Percentiles rank a stretch among this genome's conserved stretches.
phyloP scores from a whole-genome alignment of 2,113 vertebrate genomes.

The Barbus barbus region DNA sequence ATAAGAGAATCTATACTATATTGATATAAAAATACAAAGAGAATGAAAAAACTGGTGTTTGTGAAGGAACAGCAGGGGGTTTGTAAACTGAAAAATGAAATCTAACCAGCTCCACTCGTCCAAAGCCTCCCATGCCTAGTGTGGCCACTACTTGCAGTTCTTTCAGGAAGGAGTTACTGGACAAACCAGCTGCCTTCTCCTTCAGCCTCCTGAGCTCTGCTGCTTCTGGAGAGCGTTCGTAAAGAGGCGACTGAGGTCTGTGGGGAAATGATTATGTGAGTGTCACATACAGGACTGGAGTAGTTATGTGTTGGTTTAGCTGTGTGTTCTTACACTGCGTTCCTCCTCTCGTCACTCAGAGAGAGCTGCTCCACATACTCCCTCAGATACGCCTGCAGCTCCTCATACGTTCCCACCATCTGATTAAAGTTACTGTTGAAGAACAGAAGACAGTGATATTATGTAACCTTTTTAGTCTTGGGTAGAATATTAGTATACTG shows the following conservation, averaged over 20 bases:
- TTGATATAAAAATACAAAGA: no score
- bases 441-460: background rate
- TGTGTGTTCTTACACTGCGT: constrained; percentile 75
- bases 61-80: no score
- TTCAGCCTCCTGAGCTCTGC: constrained; percentile 74
- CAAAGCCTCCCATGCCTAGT: constrained; percentile 92
- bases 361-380: constrained; percentile 87
- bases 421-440: constrained; percentile 86
- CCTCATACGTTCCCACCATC: constrained; percentile 91
- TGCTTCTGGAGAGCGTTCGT: constrained; percentile 56
- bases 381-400: constrained; percentile 86
- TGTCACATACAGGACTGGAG: background rate
- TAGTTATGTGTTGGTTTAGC: background rate
- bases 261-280: constrained; percentile 1
- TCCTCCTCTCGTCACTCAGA: constrained; percentile 81
- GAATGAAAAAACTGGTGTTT: no score
- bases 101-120: constrained; percentile 94
- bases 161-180: constrained; percentile 79
- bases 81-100: background rate
- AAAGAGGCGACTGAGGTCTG: constrained; percentile 66
- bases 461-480: background rate
- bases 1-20: no score
- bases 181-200: constrained; percentile 81
- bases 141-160: constrained; percentile 86
- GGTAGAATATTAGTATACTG: background rate